These are phyloP conservation scores for Benthosema pterotum DNA, from an alignment of 2,797 vertebrate species.

Conservation along the genomic window DNA sequence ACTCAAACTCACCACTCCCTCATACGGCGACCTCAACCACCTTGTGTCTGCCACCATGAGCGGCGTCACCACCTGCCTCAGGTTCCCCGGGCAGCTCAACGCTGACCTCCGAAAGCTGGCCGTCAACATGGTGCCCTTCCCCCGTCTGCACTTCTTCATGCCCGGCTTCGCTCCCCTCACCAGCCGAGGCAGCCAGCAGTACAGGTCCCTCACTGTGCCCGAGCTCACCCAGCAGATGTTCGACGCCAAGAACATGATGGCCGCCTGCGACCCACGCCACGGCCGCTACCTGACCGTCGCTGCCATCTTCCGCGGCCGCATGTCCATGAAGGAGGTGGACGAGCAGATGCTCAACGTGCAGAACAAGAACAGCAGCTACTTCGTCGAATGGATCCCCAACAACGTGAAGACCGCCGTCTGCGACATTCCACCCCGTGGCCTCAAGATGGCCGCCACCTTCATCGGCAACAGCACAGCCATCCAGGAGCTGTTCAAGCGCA, in stretches of 20 bases:
- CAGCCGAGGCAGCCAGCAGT: constrained; percentile 86
- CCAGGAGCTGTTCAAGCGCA: constrained; percentile 86
- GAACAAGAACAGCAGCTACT: constrained; percentile 89
- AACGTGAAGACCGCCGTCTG: constrained; percentile 85
- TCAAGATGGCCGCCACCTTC: constrained; percentile 86
- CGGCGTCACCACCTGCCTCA: constrained; percentile 84
- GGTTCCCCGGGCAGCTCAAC: constrained; percentile 86
- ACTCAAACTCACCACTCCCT: constrained; percentile 84
- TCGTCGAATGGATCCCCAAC: constrained; percentile 87
- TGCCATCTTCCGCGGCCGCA: constrained; percentile 84
- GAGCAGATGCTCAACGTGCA: constrained; percentile 87
- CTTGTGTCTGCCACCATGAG: constrained; percentile 86
- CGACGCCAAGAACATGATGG: constrained; percentile 88
- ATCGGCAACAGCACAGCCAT: constrained; percentile 87
- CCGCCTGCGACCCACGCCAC: constrained; percentile 84
- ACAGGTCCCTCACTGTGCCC: constrained; percentile 81
- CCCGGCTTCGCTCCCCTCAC: constrained; percentile 85
- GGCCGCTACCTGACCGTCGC: constrained; percentile 85
- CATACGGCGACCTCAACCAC: constrained; percentile 85
- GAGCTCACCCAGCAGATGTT: constrained; percentile 89
- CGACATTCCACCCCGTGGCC: constrained; percentile 84
- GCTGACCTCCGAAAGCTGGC: constrained; percentile 85
- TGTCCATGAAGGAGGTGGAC: constrained; percentile 88
- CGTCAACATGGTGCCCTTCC: constrained; percentile 88
- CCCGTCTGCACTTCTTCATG: constrained; percentile 87